Conservation (phyloP, 2,113 vertebrate species). For the Camelus dromedarius region DNA sequence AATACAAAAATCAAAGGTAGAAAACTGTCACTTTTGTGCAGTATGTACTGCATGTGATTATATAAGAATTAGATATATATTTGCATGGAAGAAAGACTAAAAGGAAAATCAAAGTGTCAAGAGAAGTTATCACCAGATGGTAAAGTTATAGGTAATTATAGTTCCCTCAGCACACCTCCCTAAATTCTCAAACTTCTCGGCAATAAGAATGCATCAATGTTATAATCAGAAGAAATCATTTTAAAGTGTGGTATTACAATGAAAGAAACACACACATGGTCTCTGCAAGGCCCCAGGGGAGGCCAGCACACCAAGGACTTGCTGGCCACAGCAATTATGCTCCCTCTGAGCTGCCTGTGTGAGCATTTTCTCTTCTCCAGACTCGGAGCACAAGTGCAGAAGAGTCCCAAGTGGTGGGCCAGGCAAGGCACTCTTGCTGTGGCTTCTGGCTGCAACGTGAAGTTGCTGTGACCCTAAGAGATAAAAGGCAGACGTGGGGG, state of each 20-base stretch:
- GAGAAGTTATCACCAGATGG: not conserved
- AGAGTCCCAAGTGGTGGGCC: not conserved
- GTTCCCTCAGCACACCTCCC: not conserved
- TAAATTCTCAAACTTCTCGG: not conserved
- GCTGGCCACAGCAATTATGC: not conserved
- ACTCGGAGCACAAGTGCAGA: not conserved
- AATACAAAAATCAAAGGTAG: conserved; percentile 35
- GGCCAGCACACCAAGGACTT: not conserved
- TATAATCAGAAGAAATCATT: not conserved
- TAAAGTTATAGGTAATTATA: not conserved
- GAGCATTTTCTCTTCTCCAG: not conserved
- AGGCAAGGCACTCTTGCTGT: not conserved
- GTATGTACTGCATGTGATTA: not conserved
- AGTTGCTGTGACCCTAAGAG: not conserved
- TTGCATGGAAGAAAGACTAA: not conserved
- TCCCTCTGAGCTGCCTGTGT: not conserved
- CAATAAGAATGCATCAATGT: not conserved
- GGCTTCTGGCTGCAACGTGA: not conserved
- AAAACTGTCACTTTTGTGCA: not conserved
- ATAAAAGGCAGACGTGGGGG: not conserved
- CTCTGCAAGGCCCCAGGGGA: not conserved
- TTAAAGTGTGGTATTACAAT: not conserved
- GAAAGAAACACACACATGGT: not conserved
- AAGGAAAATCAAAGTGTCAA: not conserved
- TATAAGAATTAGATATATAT: not conserved